Conservation (phyloP, 2,888 invertebrate species). For the Lapara coniferarum region DNA sequence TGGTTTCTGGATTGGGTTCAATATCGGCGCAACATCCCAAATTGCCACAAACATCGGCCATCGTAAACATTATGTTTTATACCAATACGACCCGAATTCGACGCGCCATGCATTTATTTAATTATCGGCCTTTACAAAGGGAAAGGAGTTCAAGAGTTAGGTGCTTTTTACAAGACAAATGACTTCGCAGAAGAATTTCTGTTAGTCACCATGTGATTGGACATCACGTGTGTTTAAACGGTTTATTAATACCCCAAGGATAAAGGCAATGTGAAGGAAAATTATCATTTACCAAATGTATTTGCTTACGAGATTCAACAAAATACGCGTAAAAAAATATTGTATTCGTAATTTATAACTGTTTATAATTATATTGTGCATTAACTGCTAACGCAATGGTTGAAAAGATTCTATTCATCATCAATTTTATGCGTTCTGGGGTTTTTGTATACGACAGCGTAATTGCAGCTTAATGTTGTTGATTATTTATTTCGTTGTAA, state of each 20-base stretch:
- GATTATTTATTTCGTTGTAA: no score
- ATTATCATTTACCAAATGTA: neutral
- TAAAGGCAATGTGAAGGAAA: slow-evolving; percentile 4
- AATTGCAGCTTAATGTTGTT: no score
- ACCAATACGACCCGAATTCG: slow-evolving; percentile 47
- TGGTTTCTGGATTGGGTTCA: slow-evolving; percentile 30
- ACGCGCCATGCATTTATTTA: slow-evolving; percentile 53
- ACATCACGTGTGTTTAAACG: slow-evolving; percentile 7
- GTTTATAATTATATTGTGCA: no score
- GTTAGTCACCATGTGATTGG: slow-evolving; percentile 19
- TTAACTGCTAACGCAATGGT: no score
- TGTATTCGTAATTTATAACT: no score
- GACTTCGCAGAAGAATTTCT: slow-evolving; percentile 25
- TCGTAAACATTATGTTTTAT: slow-evolving; percentile 61
- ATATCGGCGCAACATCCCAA: slow-evolving; percentile 30
- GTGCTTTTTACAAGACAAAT: slow-evolving; percentile 27
- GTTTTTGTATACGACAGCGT: no score
- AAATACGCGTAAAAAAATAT: neutral
- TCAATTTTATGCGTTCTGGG: no score
- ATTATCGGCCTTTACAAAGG: slow-evolving; percentile 42
- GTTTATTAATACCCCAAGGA: neutral
- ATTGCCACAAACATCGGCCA: slow-evolving; percentile 37
- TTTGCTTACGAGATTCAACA: neutral
- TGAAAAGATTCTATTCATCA: no score
- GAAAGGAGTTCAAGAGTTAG: slow-evolving; percentile 25